Conservation (phyloP, 92 coral and sea anemone genomes). For the Phenganax marumi region DNA sequence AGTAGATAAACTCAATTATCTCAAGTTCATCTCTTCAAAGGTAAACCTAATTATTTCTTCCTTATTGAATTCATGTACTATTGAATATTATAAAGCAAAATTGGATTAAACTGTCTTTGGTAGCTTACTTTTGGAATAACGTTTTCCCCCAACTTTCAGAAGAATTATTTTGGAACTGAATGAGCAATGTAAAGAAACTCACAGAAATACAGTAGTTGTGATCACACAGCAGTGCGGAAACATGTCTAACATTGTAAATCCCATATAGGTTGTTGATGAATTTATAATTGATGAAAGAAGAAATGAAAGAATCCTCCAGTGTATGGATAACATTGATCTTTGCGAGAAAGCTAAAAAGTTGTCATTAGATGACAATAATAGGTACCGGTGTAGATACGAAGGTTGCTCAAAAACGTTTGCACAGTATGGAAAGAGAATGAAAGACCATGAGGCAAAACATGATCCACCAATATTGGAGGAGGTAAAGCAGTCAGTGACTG, state of each 20-base stretch:
- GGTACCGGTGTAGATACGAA: conserved; percentile 28
- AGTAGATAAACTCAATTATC: conserved; percentile 57
- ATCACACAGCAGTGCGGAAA: not conserved
- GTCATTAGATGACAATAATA: conserved; percentile 3
- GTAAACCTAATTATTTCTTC: not conserved
- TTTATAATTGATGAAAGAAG: conserved; percentile 1
- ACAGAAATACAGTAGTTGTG: conserved; percentile 1
- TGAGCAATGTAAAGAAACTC: not conserved
- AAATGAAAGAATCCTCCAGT: not conserved
- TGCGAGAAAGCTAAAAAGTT: not conserved
- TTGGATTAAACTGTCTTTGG: no score
- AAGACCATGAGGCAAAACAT: conserved; percentile 67
- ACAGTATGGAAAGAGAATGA: conserved; percentile 59
- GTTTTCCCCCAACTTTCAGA: not conserved
- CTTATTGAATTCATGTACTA: no score
- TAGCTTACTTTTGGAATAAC: no score
- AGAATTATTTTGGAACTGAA: not conserved
- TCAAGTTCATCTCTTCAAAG: conserved; percentile 10
- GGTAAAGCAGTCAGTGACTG: not conserved
- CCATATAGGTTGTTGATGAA: not conserved
- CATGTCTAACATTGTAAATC: not conserved
- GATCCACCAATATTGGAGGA: conserved; percentile 50
- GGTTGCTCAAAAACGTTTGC: conserved; percentile 64
- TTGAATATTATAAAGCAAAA: no score
- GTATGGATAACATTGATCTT: not conserved